Evolutionary conservation across 2,888 invertebrate species (phyloP).

Genomic region (Acanthopleura granulata): DNA sequence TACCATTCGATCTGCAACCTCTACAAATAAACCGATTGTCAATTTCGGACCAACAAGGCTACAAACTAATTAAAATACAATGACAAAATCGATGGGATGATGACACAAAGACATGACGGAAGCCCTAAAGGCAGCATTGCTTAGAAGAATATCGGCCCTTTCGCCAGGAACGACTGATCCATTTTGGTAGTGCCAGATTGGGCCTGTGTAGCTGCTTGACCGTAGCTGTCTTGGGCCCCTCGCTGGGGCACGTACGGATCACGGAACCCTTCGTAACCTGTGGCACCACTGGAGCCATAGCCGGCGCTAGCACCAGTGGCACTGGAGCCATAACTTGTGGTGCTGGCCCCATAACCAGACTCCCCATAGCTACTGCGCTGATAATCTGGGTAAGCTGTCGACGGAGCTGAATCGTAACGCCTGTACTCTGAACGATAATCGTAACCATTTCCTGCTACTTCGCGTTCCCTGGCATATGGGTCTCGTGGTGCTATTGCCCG

Average conservation of each 20-base stretch:
- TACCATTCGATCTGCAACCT: too few species aligned
- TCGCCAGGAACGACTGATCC: conserved; percentile 17
- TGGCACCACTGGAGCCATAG: not conserved
- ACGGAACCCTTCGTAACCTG: not conserved
- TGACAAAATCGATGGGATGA: not conserved
- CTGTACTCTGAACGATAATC: conserved; percentile 14
- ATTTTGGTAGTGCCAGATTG: not conserved
- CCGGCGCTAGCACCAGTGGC: not conserved
- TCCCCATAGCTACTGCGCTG: not conserved
- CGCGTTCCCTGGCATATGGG: conserved; percentile 14
- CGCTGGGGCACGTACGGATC: not conserved
- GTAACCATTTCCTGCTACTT: conserved; percentile 11
- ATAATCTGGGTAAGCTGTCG: conserved; percentile 11
- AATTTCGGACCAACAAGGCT: too few species aligned
- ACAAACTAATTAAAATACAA: too few species aligned
- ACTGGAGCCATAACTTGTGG: not conserved
- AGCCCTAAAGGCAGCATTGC: too few species aligned
- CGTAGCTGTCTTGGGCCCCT: not conserved
- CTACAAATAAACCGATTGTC: too few species aligned
- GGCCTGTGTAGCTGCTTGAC: not conserved
- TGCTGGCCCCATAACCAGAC: not conserved
- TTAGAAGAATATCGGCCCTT: conserved; percentile 15
- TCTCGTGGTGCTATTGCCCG: not conserved
- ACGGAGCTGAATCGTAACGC: conserved; percentile 7
- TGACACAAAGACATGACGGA: not conserved